Conservation (phyloP, 1,140 invertebrate species). For the Psix sp. region DNA sequence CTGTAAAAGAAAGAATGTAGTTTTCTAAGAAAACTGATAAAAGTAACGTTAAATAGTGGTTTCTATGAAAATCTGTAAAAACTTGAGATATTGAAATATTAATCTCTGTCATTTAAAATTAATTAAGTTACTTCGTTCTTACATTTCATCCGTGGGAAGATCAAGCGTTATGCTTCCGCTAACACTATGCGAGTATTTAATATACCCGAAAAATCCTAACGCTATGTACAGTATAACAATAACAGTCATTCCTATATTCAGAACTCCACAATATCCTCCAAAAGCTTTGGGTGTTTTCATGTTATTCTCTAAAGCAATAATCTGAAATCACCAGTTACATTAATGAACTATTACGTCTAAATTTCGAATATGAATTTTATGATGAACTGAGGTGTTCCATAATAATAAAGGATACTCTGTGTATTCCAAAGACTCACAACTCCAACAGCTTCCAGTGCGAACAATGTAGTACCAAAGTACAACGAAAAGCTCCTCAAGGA, state of each 20-base stretch:
- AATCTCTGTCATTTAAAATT: too few species aligned
- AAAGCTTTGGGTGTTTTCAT: slow-evolving; percentile 87
- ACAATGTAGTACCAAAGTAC: slow-evolving; percentile 92
- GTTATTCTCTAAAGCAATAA: slow-evolving; percentile 90
- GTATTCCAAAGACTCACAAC: slow-evolving; percentile 80
- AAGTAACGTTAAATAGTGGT: too few species aligned
- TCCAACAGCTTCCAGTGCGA: slow-evolving; percentile 92
- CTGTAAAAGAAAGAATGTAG: too few species aligned
- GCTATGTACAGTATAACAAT: slow-evolving; percentile 85
- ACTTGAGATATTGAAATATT: too few species aligned
- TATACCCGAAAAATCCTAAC: slow-evolving; percentile 88
- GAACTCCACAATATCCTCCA: slow-evolving; percentile 83
- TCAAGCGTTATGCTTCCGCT: slow-evolving; percentile 84
- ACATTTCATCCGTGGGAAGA: slow-evolving; percentile 76
- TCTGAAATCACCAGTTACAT: slow-evolving; percentile 74
- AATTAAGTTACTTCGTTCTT: slow-evolving; percentile 43
- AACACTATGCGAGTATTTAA: slow-evolving; percentile 83
- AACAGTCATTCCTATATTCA: slow-evolving; percentile 86
- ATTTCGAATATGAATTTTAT: not conserved
- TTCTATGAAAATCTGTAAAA: too few species aligned
- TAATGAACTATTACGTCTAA: not conserved
- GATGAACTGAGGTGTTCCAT: not conserved
- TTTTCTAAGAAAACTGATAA: too few species aligned
- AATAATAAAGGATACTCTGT: slow-evolving; percentile 1
- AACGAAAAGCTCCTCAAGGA: slow-evolving; percentile 80